Conservation (phyloP, 2,888 invertebrate species). For the Pseudoips prasinana region DNA sequence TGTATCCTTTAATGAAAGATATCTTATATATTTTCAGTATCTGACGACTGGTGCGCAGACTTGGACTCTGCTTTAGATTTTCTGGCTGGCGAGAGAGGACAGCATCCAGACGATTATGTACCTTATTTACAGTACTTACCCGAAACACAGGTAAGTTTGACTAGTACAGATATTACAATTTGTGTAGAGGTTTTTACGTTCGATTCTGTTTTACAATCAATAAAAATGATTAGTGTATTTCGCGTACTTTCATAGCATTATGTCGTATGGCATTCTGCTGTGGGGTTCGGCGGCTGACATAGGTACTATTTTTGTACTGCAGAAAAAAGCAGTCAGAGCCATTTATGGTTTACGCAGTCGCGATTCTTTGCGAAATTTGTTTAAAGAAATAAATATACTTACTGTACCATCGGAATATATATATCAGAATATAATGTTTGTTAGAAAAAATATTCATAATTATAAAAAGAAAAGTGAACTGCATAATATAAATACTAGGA, state of each 20-base stretch:
- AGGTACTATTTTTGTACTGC: no score
- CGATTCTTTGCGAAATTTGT: no score
- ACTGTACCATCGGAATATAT: no score
- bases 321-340: no score
- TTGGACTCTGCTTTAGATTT: constrained; percentile 91
- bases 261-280: not conserved
- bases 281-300: no score
- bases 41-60: constrained; percentile 88
- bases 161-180: no score
- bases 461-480: no score
- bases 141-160: constrained; percentile 78
- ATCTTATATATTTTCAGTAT: constrained; percentile 49
- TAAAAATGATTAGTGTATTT: not conserved
- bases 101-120: constrained; percentile 92
- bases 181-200: constrained; percentile 1
- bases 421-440: no score
- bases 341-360: no score
- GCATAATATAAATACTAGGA: no score
- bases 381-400: no score
- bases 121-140: constrained; percentile 93
- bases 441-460: no score
- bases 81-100: constrained; percentile 90
- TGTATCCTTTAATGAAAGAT: not conserved
- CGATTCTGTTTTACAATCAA: not conserved
- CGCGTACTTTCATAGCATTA: not conserved